Base-by-base conservation (phyloP, 2,113 vertebrate species). In the Macaca nemestrina region DNA sequence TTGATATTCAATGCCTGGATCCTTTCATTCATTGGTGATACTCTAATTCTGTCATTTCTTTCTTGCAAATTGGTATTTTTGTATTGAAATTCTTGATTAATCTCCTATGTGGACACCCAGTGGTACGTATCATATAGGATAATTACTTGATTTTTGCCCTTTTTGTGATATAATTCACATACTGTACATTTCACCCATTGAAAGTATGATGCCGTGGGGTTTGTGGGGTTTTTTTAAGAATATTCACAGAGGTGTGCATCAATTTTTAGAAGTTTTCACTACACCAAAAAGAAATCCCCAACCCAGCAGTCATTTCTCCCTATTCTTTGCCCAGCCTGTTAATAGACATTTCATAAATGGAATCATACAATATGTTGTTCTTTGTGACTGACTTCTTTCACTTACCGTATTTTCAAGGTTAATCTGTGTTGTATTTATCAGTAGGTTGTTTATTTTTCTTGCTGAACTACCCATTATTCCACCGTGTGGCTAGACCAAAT, bases 121-220 rank as follows among this genome's bases (percentile, higher is more conserved):
- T 87, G 59, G 50, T 55, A 38, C 7, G 27, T 43, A 78, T 93
- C 18, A 27, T 93, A 55, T 30, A 45, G 23, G n/a, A 61, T 95
- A 73, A 78, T 57, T 82, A 55, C 43, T 72, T 91, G 57, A 57
- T 90, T 78, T 23, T 84, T 70, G 14, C 30, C 43, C 72, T 88
- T 89, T 93, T 67, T 93, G 68, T 83, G n/a, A 35, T 55, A 20
- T 22, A 87, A 70, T 90, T 92, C n/a, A 72, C 45, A 88, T 91
- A 50, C 7, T 6, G 8, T 83, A 30, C 7, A 10, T 88, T 96
- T 92, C 45, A 92, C 32, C 20, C 8, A 16, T 85, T 85, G 48
- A 59, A 96, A 85, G 5, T 43, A 48, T 52, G 48, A 2, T 64
- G 67, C 6, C n/a, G 7, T 64, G 14, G 72, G 35, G 13, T 11